Evolutionary conservation across 2,888 invertebrate species (phyloP), one percentile per base, ranked within the genome.

Genomic region (Mellilla xanthometata): DNA sequence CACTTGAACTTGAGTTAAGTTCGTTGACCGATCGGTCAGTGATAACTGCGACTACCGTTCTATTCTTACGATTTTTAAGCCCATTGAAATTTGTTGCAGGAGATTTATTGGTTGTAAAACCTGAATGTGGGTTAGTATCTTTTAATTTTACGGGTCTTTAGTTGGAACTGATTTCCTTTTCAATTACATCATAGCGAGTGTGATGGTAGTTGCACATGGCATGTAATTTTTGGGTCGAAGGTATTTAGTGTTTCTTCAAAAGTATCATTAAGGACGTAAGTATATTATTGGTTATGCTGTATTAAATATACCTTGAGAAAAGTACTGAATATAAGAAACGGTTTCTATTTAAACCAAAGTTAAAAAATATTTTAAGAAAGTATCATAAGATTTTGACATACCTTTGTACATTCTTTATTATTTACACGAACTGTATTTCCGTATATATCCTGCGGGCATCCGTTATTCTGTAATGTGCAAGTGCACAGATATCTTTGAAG

Each of bases 1-100:
- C 76, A 77, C 87, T 86, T 88, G 88, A 88, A 88, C 87, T 87
- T 88, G 85, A 76, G 65, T 71, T 51, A 61, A 43, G 86, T 68
- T 83, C 79, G 74, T 65, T 65, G 73, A 80, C 83, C 85, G 62
- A 54, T 52, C 58, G 48, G 51, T 58, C 53, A 60, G 60, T 66
- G 76, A 76, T 82, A 73, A 76, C 73, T 60, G 58, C 60, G 36
- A 46, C 48, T 43, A 39, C 46, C 43, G 45, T 65, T 62, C 44
- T 42, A 44, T 58, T 60, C 58, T 54, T 50, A 49, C 49, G 49
- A 53, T 56, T 51, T 49, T 51, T 45, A 36, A 22, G 54, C 49
- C 46, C 29, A 52, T 59, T 56, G 19, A 15, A 39, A 42, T 45
- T 24, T 30, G 41, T 39, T 26, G 33, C 31, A 4, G 8, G 12